Percentiles rank a stretch among this genome's conserved stretches.
Evolutionary conservation across 2,888 invertebrate genomes (phyloP).

Genomic region (Coenonympha glycerion): DNA sequence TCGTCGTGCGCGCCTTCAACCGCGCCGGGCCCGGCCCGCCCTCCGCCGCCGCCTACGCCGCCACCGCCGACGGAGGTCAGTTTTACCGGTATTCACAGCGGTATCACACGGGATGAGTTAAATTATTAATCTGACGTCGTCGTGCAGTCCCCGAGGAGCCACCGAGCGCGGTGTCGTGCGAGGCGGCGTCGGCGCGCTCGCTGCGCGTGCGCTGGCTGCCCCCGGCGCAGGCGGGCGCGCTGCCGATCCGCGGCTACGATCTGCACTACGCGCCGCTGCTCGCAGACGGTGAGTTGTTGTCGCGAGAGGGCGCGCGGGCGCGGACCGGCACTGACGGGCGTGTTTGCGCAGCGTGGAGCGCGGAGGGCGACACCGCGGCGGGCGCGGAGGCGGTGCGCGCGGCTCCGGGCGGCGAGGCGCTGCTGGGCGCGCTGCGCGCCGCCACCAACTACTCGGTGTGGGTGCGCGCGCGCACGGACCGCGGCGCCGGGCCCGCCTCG

Average conservation of each 20-base stretch:
- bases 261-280: conserved; percentile 80
- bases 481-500: conserved; percentile 85
- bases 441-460: conserved; percentile 89
- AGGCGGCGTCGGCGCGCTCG: conserved; percentile 80
- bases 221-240: conserved; percentile 70
- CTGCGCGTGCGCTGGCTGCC: conserved; percentile 84
- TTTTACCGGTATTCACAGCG: no score
- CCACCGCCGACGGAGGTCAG: conserved; percentile 86
- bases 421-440: conserved; percentile 83
- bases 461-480: conserved; percentile 84
- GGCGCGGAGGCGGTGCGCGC: conserved; percentile 29
- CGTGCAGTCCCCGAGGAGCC: conserved; percentile 80
- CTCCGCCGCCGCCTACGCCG: conserved; percentile 81
- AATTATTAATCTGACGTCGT: not conserved
- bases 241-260: conserved; percentile 84
- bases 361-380: conserved; percentile 26
- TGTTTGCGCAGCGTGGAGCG: not conserved
- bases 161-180: conserved; percentile 81
- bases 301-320: conserved; percentile 28
- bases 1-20: conserved; percentile 87
- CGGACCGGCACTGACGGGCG: not conserved
- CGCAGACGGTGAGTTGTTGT: conserved; percentile 38
- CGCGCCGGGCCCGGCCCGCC: conserved; percentile 87
- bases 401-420: conserved; percentile 47
- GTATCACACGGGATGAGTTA: no score